A percentile compares a stretch with the other conserved stretches of the same genome.
These are phyloP conservation scores for Diplogasteroides magnus DNA, from an alignment of 1,140 invertebrate genomes.

Conservation along the genomic window DNA sequence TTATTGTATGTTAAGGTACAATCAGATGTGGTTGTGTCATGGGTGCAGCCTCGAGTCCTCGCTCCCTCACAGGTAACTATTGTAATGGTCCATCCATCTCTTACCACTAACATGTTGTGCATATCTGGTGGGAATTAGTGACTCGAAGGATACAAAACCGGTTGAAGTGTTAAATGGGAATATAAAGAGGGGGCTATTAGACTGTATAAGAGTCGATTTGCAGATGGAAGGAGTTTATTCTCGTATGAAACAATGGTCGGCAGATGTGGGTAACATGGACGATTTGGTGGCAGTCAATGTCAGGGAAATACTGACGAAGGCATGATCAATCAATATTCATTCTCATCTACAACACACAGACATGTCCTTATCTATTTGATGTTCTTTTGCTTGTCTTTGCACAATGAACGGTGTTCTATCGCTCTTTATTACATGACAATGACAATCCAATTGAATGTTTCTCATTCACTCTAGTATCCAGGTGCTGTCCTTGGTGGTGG, in stretches of 20 bases:
- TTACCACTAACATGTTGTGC: not conserved
- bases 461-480: conserved; percentile 26
- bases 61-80: conserved; percentile 13
- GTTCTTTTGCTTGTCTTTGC: conserved; percentile 12
- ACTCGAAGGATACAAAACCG: not conserved
- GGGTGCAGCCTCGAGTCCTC: conserved; percentile 85
- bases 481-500: conserved; percentile 31
- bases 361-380: no score
- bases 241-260: conserved; percentile 37
- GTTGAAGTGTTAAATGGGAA: not conserved
- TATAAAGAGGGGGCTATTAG: not conserved
- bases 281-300: conserved; percentile 36
- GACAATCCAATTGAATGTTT: no score
- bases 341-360: not conserved
- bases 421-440: no score
- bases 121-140: not conserved
- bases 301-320: conserved; percentile 39
- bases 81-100: not conserved
- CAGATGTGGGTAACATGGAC: conserved; percentile 34
- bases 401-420: conserved; percentile 14
- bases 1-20: conserved; percentile 59
- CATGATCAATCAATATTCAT: conserved; percentile 15
- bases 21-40: conserved; percentile 73
- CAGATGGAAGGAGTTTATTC: conserved; percentile 35
- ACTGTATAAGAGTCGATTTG: conserved; percentile 3